These are phyloP conservation scores for Ceuthmochares aereus DNA, from an alignment of 2,113 vertebrate species.

Conservation along the genomic window DNA sequence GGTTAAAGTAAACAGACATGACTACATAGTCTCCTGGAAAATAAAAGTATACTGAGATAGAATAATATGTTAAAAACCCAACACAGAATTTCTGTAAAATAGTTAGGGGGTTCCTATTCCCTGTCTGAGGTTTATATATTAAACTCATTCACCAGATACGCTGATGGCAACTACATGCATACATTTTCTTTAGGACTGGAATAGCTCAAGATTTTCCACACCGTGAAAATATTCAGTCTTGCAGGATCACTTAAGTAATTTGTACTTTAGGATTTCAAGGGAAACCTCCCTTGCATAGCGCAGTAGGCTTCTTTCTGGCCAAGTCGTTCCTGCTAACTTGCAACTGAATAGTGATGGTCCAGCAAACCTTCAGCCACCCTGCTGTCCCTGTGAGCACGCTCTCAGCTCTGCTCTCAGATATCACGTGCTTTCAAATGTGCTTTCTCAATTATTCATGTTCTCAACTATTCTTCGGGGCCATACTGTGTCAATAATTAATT, in stretches of 20 bases:
- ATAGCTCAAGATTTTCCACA: not conserved
- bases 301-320: not conserved
- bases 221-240: not conserved
- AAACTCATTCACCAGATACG: not conserved
- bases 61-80: not conserved
- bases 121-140: not conserved
- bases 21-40: conserved; percentile 94
- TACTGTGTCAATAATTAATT: not conserved
- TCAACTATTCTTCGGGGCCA: not conserved
- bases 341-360: not conserved
- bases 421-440: not conserved
- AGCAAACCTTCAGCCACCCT: not conserved
- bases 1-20: conserved; percentile 96
- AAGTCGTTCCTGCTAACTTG: not conserved
- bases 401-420: not conserved
- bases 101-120: not conserved
- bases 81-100: not conserved
- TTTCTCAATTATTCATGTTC: not conserved
- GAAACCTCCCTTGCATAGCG: not conserved
- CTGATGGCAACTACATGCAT: not conserved
- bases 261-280: not conserved
- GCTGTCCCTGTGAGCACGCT: not conserved
- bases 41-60: conserved; percentile 9
- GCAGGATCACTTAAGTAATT: not conserved
- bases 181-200: not conserved